These are phyloP conservation scores for Laspeyria flexula DNA, from an alignment of 2,888 invertebrate genomes.

Conservation along the genomic window DNA sequence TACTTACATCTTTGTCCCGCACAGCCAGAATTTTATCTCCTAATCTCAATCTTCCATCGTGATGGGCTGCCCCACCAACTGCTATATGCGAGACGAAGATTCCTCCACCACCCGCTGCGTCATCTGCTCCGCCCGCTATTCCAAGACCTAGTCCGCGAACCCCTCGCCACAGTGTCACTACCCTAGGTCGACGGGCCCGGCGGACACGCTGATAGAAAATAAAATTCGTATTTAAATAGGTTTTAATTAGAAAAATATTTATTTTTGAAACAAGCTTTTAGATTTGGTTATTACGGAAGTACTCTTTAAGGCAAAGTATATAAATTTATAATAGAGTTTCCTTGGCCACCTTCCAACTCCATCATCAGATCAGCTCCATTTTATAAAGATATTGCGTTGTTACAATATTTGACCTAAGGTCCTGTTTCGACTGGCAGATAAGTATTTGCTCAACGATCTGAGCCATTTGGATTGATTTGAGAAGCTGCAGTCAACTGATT, in stretches of 20 bases:
- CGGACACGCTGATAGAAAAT: conserved; percentile 66
- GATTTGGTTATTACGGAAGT: neutral
- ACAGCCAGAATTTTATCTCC: conserved; percentile 84
- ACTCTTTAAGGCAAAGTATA: no score
- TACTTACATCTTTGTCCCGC: conserved; percentile 79
- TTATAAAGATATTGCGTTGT: no score
- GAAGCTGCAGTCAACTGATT: no score
- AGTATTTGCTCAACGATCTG: no score
- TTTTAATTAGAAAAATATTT: no score
- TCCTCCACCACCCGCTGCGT: conserved; percentile 79
- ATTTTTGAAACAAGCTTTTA: no score
- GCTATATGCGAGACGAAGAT: conserved; percentile 83
- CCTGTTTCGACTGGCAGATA: no score
- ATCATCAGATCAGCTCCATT: no score
- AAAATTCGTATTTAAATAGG: conserved; percentile 11
- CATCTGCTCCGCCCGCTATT: conserved; percentile 81
- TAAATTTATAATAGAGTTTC: no score
- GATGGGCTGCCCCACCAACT: conserved; percentile 79
- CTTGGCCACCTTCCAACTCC: no score
- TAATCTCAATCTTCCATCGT: conserved; percentile 78
- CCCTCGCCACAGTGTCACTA: conserved; percentile 79
- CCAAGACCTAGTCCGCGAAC: conserved; percentile 78
- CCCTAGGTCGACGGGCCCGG: conserved; percentile 75
- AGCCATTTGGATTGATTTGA: no score
- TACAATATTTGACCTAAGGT: no score